Evolutionary conservation across 1,140 invertebrate species (phyloP).

Genomic region (Drosophila pruinosa): DNA sequence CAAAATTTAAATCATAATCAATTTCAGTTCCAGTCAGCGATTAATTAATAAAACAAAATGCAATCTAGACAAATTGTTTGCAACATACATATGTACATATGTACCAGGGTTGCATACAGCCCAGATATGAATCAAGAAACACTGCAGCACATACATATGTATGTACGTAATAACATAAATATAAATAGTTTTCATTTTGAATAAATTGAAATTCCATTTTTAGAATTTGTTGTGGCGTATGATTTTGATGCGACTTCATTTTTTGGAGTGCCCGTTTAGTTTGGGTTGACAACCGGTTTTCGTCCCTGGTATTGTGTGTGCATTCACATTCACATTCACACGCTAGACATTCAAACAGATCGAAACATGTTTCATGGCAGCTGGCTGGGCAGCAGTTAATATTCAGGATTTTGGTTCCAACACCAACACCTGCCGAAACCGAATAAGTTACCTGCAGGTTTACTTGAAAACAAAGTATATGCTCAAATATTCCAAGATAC

Average conservation of each 20-base stretch:
- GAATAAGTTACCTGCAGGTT: conserved; percentile 12
- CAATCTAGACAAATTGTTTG: too few relatives aligned
- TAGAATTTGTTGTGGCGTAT: neutral
- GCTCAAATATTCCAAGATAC: neutral
- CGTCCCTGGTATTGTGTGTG: neutral
- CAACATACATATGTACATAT: too few relatives aligned
- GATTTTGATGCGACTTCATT: neutral
- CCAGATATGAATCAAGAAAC: neutral
- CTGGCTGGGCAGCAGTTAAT: conserved; percentile 16
- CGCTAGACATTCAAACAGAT: neutral
- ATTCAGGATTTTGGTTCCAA: conserved; percentile 22
- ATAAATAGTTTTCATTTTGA: neutral
- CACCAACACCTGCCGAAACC: conserved; percentile 36
- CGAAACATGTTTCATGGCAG: conserved; percentile 39
- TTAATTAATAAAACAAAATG: too few relatives aligned
- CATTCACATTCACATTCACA: too few relatives aligned
- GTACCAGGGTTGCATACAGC: too few relatives aligned
- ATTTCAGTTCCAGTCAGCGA: too few relatives aligned
- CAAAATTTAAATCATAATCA: too few relatives aligned
- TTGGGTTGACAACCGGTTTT: conserved; percentile 15
- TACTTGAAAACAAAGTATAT: neutral
- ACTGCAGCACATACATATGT: neutral
- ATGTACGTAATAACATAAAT: too few relatives aligned
- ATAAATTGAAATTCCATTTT: neutral
- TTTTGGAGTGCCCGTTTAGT: conserved; percentile 14